Evolutionary conservation across 1,140 invertebrate genomes (phyloP).

Genomic region (Bacillus rossius): DNA sequence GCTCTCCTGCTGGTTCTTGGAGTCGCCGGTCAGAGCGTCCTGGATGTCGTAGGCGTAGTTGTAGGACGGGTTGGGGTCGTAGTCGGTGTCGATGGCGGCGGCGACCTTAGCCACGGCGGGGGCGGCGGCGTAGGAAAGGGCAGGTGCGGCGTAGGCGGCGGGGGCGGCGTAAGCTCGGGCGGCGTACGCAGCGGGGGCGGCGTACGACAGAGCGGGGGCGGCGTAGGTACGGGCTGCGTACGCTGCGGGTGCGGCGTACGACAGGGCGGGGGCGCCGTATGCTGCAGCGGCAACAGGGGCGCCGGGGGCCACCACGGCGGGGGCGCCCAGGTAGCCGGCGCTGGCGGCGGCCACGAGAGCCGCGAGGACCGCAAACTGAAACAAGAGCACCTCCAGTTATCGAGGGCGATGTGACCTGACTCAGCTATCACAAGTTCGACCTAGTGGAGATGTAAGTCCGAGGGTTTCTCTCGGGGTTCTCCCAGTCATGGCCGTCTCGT

Average conservation of each 20-base stretch:
- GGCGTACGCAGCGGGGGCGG: not conserved
- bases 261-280: conserved; percentile 17
- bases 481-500: too few species aligned
- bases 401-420: too few species aligned
- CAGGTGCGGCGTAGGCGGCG: conserved; percentile 21
- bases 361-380: not conserved
- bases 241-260: conserved; percentile 29
- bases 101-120: conserved; percentile 23
- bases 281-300: conserved; percentile 20
- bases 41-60: conserved; percentile 49
- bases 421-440: too few species aligned
- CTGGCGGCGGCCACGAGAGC: not conserved
- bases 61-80: conserved; percentile 50
- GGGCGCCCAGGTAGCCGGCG: conserved; percentile 13
- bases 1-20: conserved; percentile 47
- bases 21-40: conserved; percentile 48
- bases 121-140: conserved; percentile 18
- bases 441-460: too few species aligned
- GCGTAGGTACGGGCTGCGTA: conserved; percentile 23
- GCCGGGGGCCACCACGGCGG: conserved; percentile 16
- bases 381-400: too few species aligned
- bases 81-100: conserved; percentile 28
- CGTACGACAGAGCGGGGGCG: conserved; percentile 3
- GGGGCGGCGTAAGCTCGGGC: conserved; percentile 7
- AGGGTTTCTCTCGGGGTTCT: too few species aligned